A percentile compares a stretch with the other conserved stretches of the same genome.
Conservation (phyloP, 1,140 invertebrate species). For the Drosophila burlai region DNA sequence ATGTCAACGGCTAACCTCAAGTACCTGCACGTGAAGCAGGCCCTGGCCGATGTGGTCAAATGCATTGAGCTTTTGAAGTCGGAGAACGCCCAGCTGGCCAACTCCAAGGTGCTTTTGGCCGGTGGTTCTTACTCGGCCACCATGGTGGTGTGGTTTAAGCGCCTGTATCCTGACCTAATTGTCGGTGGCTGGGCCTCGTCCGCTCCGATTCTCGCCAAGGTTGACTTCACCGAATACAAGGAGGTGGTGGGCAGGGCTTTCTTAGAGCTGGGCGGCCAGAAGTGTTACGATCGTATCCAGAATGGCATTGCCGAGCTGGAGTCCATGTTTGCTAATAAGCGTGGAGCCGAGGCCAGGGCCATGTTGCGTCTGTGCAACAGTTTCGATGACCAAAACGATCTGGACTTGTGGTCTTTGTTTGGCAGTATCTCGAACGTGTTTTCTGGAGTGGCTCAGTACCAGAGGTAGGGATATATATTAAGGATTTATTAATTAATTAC, state of each 20-base stretch:
- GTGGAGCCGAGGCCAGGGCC: conserved; percentile 64
- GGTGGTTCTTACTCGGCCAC: conserved; percentile 93
- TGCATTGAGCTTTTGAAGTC: conserved; percentile 88
- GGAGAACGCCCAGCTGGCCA: conserved; percentile 74
- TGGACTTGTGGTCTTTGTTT: conserved; percentile 78
- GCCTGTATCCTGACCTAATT: conserved; percentile 92
- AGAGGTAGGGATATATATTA: conserved; percentile 40
- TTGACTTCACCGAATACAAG: conserved; percentile 72
- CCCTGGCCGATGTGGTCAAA: conserved; percentile 89
- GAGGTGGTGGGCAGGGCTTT: conserved; percentile 61
- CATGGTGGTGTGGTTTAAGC: conserved; percentile 91
- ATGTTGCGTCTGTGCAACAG: conserved; percentile 82
- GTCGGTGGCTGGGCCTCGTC: conserved; percentile 90
- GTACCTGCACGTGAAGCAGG: conserved; percentile 90
- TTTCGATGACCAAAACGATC: conserved; percentile 76
- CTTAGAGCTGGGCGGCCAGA: conserved; percentile 68
- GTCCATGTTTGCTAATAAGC: conserved; percentile 75
- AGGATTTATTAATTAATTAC: not conserved
- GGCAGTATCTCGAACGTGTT: conserved; percentile 75
- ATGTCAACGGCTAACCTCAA: conserved; percentile 87
- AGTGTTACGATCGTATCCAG: conserved; percentile 86
- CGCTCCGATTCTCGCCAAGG: conserved; percentile 87
- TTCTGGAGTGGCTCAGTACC: conserved; percentile 70
- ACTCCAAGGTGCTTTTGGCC: conserved; percentile 87
- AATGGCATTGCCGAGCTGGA: conserved; percentile 86